Percentiles rank a stretch among this genome's conserved stretches.
Conservation (phyloP, 2,113 vertebrate species). For the Okapia johnstoni region DNA sequence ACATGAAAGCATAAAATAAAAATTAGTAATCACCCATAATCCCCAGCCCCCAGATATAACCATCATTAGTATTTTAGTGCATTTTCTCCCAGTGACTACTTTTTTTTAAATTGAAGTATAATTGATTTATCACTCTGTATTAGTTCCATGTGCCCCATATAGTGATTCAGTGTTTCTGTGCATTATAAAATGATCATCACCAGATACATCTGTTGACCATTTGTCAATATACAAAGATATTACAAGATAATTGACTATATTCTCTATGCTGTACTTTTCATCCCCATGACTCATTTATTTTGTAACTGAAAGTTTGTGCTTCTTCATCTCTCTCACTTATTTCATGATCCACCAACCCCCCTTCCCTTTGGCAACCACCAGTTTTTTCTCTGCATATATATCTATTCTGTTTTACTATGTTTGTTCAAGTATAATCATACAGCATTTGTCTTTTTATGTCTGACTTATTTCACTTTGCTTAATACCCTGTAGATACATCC, state of each 20-base stretch:
- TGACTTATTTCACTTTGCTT: neutral
- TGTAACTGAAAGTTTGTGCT: neutral
- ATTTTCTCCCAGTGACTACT: neutral
- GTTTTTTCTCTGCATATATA: neutral
- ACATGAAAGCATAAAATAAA: neutral
- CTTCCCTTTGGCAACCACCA: neutral
- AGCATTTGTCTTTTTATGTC: neutral
- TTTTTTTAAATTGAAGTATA: neutral
- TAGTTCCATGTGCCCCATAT: neutral
- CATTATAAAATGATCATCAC: neutral
- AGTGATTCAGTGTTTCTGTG: neutral
- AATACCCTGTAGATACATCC: neutral
- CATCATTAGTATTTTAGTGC: neutral
- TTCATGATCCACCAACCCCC: neutral
- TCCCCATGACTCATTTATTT: neutral
- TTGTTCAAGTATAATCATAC: neutral
- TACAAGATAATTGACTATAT: neutral
- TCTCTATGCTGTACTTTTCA: neutral
- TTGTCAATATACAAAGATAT: neutral
- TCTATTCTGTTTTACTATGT: neutral
- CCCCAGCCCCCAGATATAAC: neutral
- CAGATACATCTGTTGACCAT: neutral
- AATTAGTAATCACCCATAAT: neutral
- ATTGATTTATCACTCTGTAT: neutral
- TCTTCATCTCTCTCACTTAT: neutral